Evolutionary conservation across 2,888 invertebrate species (phyloP).

Genomic region (Drosophila rubida): DNA sequence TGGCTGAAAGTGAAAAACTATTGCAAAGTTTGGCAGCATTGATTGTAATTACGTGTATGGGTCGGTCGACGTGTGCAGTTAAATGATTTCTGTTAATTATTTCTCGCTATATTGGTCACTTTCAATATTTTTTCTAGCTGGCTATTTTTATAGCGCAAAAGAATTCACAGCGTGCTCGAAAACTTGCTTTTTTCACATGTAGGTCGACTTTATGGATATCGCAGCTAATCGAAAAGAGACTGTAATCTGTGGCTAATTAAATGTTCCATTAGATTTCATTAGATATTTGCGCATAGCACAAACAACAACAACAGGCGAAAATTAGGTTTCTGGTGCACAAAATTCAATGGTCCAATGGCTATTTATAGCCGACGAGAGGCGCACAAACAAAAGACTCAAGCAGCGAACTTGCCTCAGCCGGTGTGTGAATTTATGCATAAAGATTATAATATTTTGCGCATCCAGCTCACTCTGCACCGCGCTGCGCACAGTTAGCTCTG

Average conservation of each 20-base stretch:
- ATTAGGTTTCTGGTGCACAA: slow-evolving; percentile 73
- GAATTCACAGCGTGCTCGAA: slow-evolving; percentile 44
- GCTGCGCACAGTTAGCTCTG: slow-evolving; percentile 71
- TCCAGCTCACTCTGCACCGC: slow-evolving; percentile 19
- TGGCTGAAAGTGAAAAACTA: slow-evolving; percentile 4
- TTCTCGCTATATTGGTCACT: slow-evolving; percentile 6
- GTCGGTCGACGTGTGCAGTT: slow-evolving; percentile 51
- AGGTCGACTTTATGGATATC: slow-evolving; percentile 14
- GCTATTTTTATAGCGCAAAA: slow-evolving; percentile 40
- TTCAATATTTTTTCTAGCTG: slow-evolving; percentile 17
- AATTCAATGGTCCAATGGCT: slow-evolving; percentile 72
- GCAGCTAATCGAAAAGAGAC: slow-evolving; percentile 33
- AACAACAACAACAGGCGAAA: slow-evolving; percentile 41
- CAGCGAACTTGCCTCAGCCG: slow-evolving; percentile 56
- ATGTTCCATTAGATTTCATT: slow-evolving; percentile 58
- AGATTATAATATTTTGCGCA: slow-evolving; percentile 76
- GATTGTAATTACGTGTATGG: slow-evolving; percentile 20
- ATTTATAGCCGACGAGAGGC: slow-evolving; percentile 61
- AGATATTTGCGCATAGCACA: slow-evolving; percentile 44
- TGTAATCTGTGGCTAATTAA: slow-evolving; percentile 66
- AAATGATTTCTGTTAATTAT: slow-evolving; percentile 29
- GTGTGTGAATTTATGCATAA: slow-evolving; percentile 78
- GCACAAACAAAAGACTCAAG: slow-evolving; percentile 74
- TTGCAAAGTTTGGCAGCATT: background rate
- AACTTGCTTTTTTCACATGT: slow-evolving; percentile 39